These are phyloP conservation scores for Arvicanthis niloticus DNA, from an alignment of 2,113 vertebrate species.

Conservation along the genomic window DNA sequence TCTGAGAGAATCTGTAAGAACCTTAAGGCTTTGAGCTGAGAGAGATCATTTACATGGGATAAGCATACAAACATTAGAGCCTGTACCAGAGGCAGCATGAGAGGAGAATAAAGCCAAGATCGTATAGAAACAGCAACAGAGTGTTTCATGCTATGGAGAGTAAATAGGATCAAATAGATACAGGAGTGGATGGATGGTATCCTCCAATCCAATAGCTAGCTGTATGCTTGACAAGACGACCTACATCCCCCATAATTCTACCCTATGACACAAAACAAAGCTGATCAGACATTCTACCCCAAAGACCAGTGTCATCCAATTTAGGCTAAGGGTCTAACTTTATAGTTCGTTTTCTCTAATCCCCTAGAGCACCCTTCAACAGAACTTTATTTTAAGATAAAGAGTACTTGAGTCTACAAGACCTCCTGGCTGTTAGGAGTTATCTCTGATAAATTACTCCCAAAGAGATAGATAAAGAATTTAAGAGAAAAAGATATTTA, in stretches of 20 bases:
- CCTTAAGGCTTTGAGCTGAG: constrained; percentile 19
- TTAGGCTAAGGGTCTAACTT: not conserved
- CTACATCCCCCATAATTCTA: not conserved
- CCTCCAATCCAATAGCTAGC: not conserved
- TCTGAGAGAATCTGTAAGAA: not conserved
- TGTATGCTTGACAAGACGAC: not conserved
- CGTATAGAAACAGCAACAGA: not conserved
- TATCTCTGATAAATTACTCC: not conserved
- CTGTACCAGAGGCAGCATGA: not conserved
- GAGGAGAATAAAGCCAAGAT: not conserved
- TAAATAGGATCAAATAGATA: not conserved
- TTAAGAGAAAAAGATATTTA: not conserved
- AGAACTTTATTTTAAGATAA: constrained; percentile 1
- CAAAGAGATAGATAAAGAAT: not conserved
- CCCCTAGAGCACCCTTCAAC: not conserved
- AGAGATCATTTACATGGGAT: not conserved
- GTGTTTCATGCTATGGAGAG: not conserved
- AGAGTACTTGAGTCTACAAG: not conserved
- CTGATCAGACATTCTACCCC: not conserved
- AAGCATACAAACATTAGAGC: not conserved
- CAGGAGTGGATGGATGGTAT: not conserved
- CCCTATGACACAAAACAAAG: not conserved
- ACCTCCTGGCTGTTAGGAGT: not conserved
- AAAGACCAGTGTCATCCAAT: not conserved
- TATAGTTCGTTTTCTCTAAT: not conserved